phyloP scores from a whole-genome alignment of 2,797 vertebrate species.

The Botia almorhae region DNA sequence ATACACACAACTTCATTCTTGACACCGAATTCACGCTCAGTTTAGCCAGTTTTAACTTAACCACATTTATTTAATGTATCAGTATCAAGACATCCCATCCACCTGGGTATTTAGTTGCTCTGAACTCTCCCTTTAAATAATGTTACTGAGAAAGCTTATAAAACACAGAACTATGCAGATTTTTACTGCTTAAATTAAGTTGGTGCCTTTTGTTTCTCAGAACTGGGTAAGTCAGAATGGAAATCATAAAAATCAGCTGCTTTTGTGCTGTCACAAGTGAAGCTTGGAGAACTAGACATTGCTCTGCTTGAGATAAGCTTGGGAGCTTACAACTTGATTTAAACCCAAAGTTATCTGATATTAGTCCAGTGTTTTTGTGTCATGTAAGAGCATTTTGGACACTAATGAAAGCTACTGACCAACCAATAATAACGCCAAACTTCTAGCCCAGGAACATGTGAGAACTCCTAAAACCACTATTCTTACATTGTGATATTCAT shows the following conservation, averaged over 20 bases:
- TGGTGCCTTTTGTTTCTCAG: conserved; percentile 5
- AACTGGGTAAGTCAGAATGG: conserved; percentile 16
- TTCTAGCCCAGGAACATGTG: not conserved
- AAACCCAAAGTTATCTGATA: not conserved
- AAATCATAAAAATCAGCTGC: conserved; percentile 33
- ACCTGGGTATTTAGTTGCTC: not conserved
- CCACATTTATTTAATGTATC: not conserved
- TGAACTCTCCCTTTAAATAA: not conserved
- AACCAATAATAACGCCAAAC: not conserved
- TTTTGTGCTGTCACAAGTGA: conserved; percentile 28
- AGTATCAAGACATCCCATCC: not conserved
- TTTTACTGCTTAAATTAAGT: conserved; percentile 10
- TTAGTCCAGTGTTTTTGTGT: conserved; percentile 1
- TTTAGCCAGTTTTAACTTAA: too few relatives aligned
- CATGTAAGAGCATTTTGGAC: not conserved
- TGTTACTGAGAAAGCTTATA: not conserved
- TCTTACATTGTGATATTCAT: not conserved
- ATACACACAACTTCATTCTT: too few relatives aligned
- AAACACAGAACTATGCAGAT: not conserved
- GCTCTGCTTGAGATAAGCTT: conserved; percentile 8
- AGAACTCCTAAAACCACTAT: not conserved
- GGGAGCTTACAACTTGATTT: conserved; percentile 10
- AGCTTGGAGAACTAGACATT: conserved; percentile 11
- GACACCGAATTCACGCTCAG: too few relatives aligned
- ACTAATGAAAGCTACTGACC: conserved; percentile 13